Percentiles rank a stretch among this genome's conserved stretches.
phyloP scores from a whole-genome alignment of 2,113 vertebrate genomes.

The Ageneiosus marmoratus region DNA sequence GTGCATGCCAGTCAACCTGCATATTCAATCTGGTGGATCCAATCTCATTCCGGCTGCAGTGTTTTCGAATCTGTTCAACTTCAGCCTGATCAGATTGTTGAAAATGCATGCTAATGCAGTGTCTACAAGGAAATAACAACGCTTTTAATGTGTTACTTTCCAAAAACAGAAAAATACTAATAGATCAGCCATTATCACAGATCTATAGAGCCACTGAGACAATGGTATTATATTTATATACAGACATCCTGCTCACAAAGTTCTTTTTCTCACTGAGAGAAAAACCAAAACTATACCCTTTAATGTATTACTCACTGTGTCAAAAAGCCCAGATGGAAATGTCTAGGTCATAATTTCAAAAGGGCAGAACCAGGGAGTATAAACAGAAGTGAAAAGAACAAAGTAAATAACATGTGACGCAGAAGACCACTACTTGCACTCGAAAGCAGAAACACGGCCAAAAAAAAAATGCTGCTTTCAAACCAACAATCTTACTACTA shows the following conservation, averaged over 20 bases:
- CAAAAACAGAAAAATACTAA: conserved; percentile 35
- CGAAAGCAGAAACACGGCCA: not conserved
- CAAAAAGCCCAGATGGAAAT: conserved; percentile 10
- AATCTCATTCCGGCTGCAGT: too few relatives aligned
- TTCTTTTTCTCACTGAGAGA: not conserved
- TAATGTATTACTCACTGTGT: not conserved
- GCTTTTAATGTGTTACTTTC: conserved; percentile 37
- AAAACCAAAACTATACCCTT: not conserved
- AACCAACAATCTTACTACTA: conserved; percentile 12
- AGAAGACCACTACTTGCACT: not conserved
- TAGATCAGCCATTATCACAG: conserved; percentile 38
- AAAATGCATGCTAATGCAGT: not conserved
- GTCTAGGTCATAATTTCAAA: not conserved
- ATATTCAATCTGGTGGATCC: not conserved
- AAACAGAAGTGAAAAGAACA: not conserved
- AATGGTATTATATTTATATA: not conserved
- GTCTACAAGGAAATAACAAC: not conserved
- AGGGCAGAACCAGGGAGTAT: not conserved
- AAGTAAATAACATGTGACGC: not conserved
- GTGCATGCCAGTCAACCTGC: not conserved
- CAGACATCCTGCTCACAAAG: not conserved
- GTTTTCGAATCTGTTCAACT: too few relatives aligned
- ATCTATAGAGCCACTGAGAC: conserved; percentile 15
- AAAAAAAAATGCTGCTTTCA: not conserved
- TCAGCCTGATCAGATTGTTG: not conserved